Evolutionary conservation across 2,888 invertebrate genomes (phyloP), one percentile per base, ranked within the genome.

Genomic region (Rugalucina vietnamica): DNA sequence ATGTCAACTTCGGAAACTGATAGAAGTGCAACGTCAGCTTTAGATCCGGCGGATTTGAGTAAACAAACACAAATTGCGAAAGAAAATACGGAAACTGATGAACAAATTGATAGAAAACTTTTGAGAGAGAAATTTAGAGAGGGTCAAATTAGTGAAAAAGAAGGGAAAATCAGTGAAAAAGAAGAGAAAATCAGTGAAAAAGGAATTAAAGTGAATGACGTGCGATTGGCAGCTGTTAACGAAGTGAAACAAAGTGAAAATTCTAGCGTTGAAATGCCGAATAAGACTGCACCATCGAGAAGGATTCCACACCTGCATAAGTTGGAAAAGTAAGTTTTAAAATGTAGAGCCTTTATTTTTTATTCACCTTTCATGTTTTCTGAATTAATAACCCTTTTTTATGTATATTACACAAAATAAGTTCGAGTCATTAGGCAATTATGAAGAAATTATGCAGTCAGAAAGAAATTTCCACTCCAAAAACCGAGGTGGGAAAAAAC

Each of bases 321-420:
- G 82, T 86, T 91, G 27, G 91, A 91, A 85, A 91, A 91, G 91
- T 91, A 90, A 91, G 91, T 88, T n/a, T n/a, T n/a, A n/a, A n/a
- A n/a, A n/a, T n/a, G n/a, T n/a, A n/a, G n/a, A n/a, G n/a, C n/a
- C n/a, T n/a, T n/a, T n/a, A n/a, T n/a, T n/a, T n/a, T n/a, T n/a
- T n/a, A n/a, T n/a, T n/a, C n/a, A n/a, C n/a, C n/a, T n/a, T n/a
- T n/a, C n/a, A n/a, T n/a, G n/a, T n/a, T n/a, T n/a, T n/a, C n/a
- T n/a, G n/a, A n/a, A n/a, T n/a, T n/a, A n/a, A n/a, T n/a, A n/a
- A n/a, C n/a, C n/a, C n/a, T n/a, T n/a, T n/a, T n/a, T n/a, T n/a
- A n/a, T n/a, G n/a, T n/a, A n/a, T n/a, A n/a, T n/a, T n/a, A n/a
- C n/a, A n/a, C n/a, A n/a, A n/a, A n/a, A n/a, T n/a, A n/a, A n/a